Evolutionary conservation across 2,888 invertebrate genomes (phyloP).

Genomic region (Mantis religiosa): DNA sequence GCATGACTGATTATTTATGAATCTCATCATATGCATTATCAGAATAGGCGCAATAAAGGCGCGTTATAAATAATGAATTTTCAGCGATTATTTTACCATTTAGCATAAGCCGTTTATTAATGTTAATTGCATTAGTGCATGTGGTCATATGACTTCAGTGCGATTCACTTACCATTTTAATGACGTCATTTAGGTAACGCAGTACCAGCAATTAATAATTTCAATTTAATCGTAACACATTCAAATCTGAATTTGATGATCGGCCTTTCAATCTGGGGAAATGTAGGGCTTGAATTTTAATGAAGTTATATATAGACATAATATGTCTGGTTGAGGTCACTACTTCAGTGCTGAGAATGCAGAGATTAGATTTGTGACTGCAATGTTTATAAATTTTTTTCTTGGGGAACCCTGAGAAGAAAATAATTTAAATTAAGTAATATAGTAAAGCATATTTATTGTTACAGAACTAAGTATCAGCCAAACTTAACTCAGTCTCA

Average conservation of each 20-base stretch:
- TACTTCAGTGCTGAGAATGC: too few relatives aligned
- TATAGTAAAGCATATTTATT: too few relatives aligned
- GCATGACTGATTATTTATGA: background rate
- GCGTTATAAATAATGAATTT: background rate
- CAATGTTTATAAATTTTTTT: too few relatives aligned
- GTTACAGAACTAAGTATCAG: too few relatives aligned
- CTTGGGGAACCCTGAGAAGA: too few relatives aligned
- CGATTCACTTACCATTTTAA: background rate
- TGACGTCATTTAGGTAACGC: background rate
- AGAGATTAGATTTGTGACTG: too few relatives aligned
- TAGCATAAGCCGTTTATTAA: background rate
- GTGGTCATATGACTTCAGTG: background rate
- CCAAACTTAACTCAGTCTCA: too few relatives aligned
- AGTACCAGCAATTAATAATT: background rate
- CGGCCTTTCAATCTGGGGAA: background rate
- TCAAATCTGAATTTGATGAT: background rate
- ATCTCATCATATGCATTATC: background rate
- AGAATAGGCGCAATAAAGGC: background rate
- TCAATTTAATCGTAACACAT: background rate
- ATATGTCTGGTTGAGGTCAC: too few relatives aligned
- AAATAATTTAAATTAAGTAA: too few relatives aligned
- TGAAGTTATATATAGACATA: background rate
- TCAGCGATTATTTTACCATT: background rate
- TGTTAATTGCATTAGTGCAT: background rate
- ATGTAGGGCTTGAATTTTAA: background rate